phyloP scores from a whole-genome alignment of 2,797 vertebrate genomes.

The Acanthurus tractus region DNA sequence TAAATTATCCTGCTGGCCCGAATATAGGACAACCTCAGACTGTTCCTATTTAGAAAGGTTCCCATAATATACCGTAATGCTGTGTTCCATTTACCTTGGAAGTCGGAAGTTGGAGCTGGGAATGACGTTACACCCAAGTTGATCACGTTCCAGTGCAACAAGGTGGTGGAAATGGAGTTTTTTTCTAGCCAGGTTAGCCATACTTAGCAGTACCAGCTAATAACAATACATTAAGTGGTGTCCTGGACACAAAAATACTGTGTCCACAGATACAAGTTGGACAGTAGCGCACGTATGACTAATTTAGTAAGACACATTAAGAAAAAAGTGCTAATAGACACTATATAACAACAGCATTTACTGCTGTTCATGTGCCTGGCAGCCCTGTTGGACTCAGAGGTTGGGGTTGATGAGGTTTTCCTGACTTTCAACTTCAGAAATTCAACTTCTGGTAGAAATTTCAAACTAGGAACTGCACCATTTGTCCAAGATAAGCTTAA shows the following conservation, averaged over 20 bases:
- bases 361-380: too few relatives aligned
- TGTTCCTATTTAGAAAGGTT: neutral
- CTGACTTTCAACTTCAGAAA: too few relatives aligned
- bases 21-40: slow-evolving; percentile 19
- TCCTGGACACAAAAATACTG: neutral
- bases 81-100: too few relatives aligned
- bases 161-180: neutral
- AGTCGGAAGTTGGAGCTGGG: neutral
- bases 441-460: too few relatives aligned
- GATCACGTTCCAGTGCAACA: neutral
- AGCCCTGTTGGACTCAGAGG: too few relatives aligned
- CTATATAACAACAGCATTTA: too few relatives aligned
- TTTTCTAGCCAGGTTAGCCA: neutral
- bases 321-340: too few relatives aligned
- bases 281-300: neutral
- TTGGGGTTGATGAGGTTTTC: too few relatives aligned
- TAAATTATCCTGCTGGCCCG: slow-evolving; percentile 1
- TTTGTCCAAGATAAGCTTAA: neutral
- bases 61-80: neutral
- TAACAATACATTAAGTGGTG: neutral
- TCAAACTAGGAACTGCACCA: too few relatives aligned
- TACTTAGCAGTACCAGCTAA: neutral
- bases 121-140: neutral
- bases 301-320: neutral
- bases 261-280: neutral